phyloP scores from a whole-genome alignment of 2,797 vertebrate genomes.

The Gambusia yucatana region DNA sequence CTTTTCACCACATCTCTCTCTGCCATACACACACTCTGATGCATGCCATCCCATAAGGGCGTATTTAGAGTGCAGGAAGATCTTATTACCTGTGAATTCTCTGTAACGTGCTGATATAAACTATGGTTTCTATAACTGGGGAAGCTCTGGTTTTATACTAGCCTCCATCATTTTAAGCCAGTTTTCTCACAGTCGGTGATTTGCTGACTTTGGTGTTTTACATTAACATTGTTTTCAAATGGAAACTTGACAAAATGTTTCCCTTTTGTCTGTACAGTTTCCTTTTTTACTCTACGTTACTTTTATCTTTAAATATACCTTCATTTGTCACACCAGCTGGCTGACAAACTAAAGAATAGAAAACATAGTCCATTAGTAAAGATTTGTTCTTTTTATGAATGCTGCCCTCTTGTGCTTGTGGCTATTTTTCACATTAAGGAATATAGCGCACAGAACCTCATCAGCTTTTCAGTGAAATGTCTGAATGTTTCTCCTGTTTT shows the following conservation, averaged over 20 bases:
- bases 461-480: not conserved
- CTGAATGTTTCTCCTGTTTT: not conserved
- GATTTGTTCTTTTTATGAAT: slow-evolving; percentile 19
- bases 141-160: slow-evolving; percentile 9
- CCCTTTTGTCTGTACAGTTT: not conserved
- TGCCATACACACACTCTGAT: slow-evolving; percentile 31
- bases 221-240: not conserved
- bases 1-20: slow-evolving; percentile 61
- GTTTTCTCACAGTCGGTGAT: slow-evolving; percentile 6
- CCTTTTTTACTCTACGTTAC: not conserved
- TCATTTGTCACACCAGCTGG: not conserved
- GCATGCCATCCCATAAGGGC: slow-evolving; percentile 52
- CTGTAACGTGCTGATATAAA: slow-evolving; percentile 3
- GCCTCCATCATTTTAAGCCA: slow-evolving; percentile 8
- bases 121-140: slow-evolving; percentile 16
- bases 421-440: not conserved
- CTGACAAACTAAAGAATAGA: not conserved
- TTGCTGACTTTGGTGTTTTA: not conserved
- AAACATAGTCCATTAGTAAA: not conserved
- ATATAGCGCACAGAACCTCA: not conserved
- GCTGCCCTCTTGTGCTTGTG: slow-evolving; percentile 64
- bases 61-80: slow-evolving; percentile 56
- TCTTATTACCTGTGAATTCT: slow-evolving; percentile 58
- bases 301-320: not conserved
- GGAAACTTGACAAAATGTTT: not conserved